Percentiles rank a stretch among this genome's conserved stretches.
These are phyloP conservation scores for Trichomycterus rosablanca DNA, from an alignment of 2,113 vertebrate genomes.

Conservation along the genomic window DNA sequence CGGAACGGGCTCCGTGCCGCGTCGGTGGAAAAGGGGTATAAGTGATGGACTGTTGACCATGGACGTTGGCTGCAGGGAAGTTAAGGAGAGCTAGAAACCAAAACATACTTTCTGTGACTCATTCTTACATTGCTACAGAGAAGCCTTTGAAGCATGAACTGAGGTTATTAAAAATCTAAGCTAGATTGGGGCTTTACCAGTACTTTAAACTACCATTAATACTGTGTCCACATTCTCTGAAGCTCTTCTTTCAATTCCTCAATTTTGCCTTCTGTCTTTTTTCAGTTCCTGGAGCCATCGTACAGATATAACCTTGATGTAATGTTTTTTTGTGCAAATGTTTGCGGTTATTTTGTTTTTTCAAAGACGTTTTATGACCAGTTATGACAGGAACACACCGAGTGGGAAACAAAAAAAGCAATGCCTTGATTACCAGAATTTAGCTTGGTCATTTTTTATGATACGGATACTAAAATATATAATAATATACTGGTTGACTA, in stretches of 20 bases:
- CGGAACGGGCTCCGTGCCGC: too few relatives aligned
- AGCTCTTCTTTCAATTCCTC: slow-evolving; percentile 14
- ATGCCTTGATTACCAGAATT: slow-evolving; percentile 28
- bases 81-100: slow-evolving; percentile 45
- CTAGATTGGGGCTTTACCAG: slow-evolving; percentile 61
- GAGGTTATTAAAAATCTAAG: slow-evolving; percentile 60
- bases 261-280: background rate
- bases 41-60: slow-evolving; percentile 56
- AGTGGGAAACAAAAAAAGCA: slow-evolving; percentile 32
- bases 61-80: slow-evolving; percentile 51
- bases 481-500: too few relatives aligned
- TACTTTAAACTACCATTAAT: slow-evolving; percentile 54
- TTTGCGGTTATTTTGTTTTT: slow-evolving; percentile 53
- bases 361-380: slow-evolving; percentile 45
- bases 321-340: slow-evolving; percentile 5
- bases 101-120: slow-evolving; percentile 37
- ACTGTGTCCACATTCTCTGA: slow-evolving; percentile 32
- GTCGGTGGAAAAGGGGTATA: too few relatives aligned
- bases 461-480: too few relatives aligned
- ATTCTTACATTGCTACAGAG: slow-evolving; percentile 29
- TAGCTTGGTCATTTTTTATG: slow-evolving; percentile 4
- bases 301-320: background rate
- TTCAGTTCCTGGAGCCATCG: background rate
- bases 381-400: slow-evolving; percentile 33
- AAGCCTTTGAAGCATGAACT: slow-evolving; percentile 62